Conservation (phyloP, 2,113 vertebrate genomes). For the Oophaga pumilio region DNA sequence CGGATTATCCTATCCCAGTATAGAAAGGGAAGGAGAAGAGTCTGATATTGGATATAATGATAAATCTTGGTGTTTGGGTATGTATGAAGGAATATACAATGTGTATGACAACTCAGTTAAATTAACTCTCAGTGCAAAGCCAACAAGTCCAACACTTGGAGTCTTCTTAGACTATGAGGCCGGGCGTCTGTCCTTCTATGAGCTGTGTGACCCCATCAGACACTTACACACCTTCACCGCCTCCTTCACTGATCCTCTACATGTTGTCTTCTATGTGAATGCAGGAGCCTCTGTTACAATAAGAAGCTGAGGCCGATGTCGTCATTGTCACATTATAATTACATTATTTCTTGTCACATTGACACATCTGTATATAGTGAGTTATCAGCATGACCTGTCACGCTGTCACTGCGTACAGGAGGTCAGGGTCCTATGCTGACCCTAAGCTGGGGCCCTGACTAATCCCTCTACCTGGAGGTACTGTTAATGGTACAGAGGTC, state of each 20-base stretch:
- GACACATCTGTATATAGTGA: neutral
- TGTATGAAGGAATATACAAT: neutral
- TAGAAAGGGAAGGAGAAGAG: neutral
- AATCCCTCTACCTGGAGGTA: too few relatives aligned
- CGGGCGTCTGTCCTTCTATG: conserved; percentile 13
- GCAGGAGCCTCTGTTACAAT: neutral
- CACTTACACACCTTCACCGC: conserved; percentile 8
- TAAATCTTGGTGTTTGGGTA: neutral
- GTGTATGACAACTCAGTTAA: neutral
- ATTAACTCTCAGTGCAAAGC: neutral
- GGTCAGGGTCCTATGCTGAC: too few relatives aligned
- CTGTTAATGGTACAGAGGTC: too few relatives aligned
- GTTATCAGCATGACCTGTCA: too few relatives aligned
- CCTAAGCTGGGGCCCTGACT: too few relatives aligned
- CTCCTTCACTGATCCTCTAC: conserved; percentile 1
- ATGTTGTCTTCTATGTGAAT: neutral
- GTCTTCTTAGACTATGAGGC: conserved; percentile 18
- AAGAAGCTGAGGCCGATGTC: neutral
- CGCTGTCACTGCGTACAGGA: too few relatives aligned
- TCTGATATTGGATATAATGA: neutral
- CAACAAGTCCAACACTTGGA: neutral
- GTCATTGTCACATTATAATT: neutral
- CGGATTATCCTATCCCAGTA: neutral
- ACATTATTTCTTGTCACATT: neutral
- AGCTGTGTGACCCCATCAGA: neutral